Evolutionary conservation across 1,140 invertebrate species (phyloP).

Genomic region (Papilio polyxenes): DNA sequence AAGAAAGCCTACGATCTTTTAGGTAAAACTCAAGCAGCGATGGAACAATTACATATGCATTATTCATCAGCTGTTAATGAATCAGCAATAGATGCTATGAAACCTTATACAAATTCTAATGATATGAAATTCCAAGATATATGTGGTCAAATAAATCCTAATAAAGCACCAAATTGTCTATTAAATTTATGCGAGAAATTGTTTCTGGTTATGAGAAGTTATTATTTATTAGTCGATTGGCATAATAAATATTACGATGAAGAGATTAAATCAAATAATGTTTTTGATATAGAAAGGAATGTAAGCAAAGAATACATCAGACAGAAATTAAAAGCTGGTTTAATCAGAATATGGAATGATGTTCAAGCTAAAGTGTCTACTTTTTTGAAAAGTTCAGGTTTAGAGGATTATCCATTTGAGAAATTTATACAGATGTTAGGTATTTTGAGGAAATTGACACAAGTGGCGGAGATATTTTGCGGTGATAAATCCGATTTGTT

Average conservation of each 20-base stretch:
- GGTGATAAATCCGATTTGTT: conserved; percentile 92
- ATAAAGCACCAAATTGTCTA: conserved; percentile 91
- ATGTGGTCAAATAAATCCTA: conserved; percentile 87
- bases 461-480: conserved; percentile 95
- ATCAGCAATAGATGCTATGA: conserved; percentile 89
- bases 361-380: conserved; percentile 94
- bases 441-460: conserved; percentile 92
- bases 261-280: conserved; percentile 66
- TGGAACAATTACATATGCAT: conserved; percentile 97
- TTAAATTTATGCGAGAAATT: conserved; percentile 90
- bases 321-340: conserved; percentile 94
- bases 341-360: conserved; percentile 95
- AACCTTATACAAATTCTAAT: conserved; percentile 85
- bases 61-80: conserved; percentile 97
- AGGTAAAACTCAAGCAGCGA: conserved; percentile 93
- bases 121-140: conserved; percentile 89
- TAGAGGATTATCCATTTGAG: conserved; percentile 95
- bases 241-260: conserved; percentile 82
- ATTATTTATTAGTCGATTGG: conserved; percentile 91
- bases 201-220: conserved; percentile 91
- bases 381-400: conserved; percentile 87
- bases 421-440: conserved; percentile 96
- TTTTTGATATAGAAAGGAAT: conserved; percentile 83
- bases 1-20: conserved; percentile 92
- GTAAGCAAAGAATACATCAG: conserved; percentile 89